Base-by-base conservation (phyloP, 1,140 invertebrate genomes). In the Diorhabda sublineata region DNA sequence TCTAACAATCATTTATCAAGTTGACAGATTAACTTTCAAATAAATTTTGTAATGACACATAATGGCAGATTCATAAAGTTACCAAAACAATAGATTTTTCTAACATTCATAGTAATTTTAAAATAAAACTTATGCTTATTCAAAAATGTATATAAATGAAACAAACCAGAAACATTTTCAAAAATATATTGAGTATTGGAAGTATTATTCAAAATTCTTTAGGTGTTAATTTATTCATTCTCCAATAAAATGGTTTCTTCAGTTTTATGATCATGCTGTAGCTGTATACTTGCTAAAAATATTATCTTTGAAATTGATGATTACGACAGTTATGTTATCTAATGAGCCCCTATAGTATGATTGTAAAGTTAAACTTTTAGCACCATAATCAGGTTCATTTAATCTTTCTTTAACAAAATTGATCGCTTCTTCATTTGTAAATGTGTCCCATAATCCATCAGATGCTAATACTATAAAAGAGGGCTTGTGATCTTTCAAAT, bases 361-460 rank as follows among this genome's bases (percentile, higher is more conserved):
- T 82, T 97, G 92, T 70, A 94, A 83, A 7, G 92, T 91, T 69
- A 98, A 85, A 78, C 91, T 94, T 83, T 95, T 95, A 52, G 96
- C 95, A 66, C 95, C 95, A 83, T 87, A 93, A 80, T 92, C 89
- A 41, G 92, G 87, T 83, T 96, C 94, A 74, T 92, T 86, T 26
- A 97, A 85, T 71, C 90, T 87, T 73, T 92, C 88, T 79, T 90
- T 90, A 45, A 96, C 89, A 81, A 92, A 97, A 72, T 90, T 88
- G 8, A 97, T 89, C 60, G 95, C 96, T 81, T 98, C 95, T 81
- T 98, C 95, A 82, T 98, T 98, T 11, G 87, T 87, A 78, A 97
- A 96, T 44, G 92, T 95, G 82, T 98, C 97, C 96, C 96, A 98
- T 5, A 98, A 84, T 7, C 97, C 97, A 86, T 98, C 97, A 3